Evolutionary conservation across 2,113 vertebrate genomes (phyloP).

Genomic region (Gnathonemus echidnorhynchus): DNA sequence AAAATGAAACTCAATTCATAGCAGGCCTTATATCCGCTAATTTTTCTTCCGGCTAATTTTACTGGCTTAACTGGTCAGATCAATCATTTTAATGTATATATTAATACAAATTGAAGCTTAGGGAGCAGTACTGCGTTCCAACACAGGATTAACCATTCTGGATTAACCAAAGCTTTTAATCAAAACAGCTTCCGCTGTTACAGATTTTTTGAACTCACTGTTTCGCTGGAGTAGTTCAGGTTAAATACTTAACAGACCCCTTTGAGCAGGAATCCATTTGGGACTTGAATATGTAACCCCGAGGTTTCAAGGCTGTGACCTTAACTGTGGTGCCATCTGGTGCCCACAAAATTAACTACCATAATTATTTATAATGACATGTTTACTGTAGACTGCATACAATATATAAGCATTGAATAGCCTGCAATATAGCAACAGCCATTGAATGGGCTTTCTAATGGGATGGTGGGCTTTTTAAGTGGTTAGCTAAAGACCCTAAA

Average conservation of each 20-base stretch:
- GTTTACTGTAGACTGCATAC: background rate
- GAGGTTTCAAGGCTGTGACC: background rate
- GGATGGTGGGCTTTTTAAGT: background rate
- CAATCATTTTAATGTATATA: background rate
- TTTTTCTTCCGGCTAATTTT: background rate
- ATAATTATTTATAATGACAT: background rate
- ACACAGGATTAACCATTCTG: background rate
- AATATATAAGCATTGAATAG: background rate
- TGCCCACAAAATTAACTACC: background rate
- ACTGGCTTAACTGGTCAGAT: slow-evolving; percentile 1
- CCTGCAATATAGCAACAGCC: background rate
- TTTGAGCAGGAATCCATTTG: background rate
- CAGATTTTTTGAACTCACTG: background rate
- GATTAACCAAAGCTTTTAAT: background rate
- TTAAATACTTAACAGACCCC: background rate
- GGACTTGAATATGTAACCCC: background rate
- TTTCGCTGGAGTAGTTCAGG: background rate
- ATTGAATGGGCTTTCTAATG: background rate
- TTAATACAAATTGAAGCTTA: background rate
- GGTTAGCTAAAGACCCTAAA: background rate
- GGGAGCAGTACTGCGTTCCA: background rate
- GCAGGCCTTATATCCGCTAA: background rate
- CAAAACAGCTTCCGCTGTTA: background rate
- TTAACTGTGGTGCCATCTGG: background rate
- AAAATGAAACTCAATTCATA: background rate